Percentiles rank a stretch among this genome's conserved stretches.
Conservation (phyloP, 2,797 vertebrate genomes). For the Pipistrellus kuhlii region DNA sequence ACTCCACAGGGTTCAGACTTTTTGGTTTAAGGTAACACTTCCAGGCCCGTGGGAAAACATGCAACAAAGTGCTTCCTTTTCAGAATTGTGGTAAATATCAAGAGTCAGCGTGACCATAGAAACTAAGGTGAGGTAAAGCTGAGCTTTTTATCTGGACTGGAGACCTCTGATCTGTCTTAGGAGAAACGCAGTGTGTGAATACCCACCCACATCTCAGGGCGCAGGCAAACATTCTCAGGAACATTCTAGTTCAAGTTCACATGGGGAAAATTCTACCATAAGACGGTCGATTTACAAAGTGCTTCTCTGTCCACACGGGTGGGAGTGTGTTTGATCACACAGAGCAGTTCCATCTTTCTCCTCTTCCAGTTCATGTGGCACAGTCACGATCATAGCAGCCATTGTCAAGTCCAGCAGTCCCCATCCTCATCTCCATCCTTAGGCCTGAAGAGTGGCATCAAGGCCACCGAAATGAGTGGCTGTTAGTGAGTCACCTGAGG, state of each 20-base stretch:
- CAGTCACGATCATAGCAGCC: background rate
- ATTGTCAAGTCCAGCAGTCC: background rate
- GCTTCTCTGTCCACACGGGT: background rate
- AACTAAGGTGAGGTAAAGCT: background rate
- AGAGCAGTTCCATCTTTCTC: background rate
- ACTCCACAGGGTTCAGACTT: background rate
- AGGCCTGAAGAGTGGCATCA: background rate
- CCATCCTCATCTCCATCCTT: background rate
- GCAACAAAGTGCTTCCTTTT: background rate
- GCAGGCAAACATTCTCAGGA: background rate
- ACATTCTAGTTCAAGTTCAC: background rate
- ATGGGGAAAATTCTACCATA: background rate
- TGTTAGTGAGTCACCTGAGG: background rate
- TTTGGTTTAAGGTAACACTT: background rate
- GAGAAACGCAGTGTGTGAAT: rapidly evolving
- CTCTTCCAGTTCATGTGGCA: background rate
- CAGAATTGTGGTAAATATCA: background rate
- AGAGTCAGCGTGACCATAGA: background rate
- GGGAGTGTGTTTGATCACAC: background rate
- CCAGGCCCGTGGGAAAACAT: background rate
- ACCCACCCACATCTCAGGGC: background rate
- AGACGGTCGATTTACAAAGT: background rate
- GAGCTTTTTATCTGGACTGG: background rate
- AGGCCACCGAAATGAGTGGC: background rate
- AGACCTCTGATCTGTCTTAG: background rate